phyloP scores from a whole-genome alignment of 2,113 vertebrate genomes.

The Colossoma macropomum region DNA sequence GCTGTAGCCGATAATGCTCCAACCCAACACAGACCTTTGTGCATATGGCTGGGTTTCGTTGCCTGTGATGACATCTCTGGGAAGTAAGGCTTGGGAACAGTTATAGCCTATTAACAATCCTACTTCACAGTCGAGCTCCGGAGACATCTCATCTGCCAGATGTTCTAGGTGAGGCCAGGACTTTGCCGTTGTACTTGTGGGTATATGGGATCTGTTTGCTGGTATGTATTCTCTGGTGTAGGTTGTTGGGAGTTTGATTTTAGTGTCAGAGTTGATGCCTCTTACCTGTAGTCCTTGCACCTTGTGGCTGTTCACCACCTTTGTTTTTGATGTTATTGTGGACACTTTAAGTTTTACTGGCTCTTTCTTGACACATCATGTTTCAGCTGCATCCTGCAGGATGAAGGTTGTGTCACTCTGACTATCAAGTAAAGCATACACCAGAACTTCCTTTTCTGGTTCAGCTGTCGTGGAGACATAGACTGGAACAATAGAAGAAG shows the following conservation, averaged over 20 bases:
- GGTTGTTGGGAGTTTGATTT: slow-evolving; percentile 32
- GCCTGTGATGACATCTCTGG: too few species aligned
- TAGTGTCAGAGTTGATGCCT: too few species aligned
- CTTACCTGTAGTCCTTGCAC: too few species aligned
- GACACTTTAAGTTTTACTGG: slow-evolving; percentile 46
- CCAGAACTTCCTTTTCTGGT: too few species aligned
- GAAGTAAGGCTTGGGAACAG: too few species aligned
- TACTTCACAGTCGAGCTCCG: not conserved
- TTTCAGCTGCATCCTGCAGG: not conserved
- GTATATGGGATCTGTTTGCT: slow-evolving; percentile 45
- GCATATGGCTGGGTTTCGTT: too few species aligned
- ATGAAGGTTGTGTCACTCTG: too few species aligned
- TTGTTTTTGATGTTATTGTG: slow-evolving; percentile 38
- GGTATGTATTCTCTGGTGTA: slow-evolving; percentile 52
- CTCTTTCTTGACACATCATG: slow-evolving; percentile 6
- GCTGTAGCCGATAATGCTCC: slow-evolving; percentile 3
- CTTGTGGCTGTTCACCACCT: too few species aligned
- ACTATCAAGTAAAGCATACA: too few species aligned
- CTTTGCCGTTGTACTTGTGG: slow-evolving; percentile 27
- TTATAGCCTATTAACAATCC: too few species aligned
- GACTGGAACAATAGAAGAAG: too few species aligned
- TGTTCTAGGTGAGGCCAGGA: slow-evolving; percentile 19
- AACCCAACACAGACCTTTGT: not conserved
- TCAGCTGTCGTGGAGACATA: too few species aligned
- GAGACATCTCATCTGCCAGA: not conserved